Base-by-base conservation (phyloP, 2,888 invertebrate species). In the Pyrocoelia pectoralis region DNA sequence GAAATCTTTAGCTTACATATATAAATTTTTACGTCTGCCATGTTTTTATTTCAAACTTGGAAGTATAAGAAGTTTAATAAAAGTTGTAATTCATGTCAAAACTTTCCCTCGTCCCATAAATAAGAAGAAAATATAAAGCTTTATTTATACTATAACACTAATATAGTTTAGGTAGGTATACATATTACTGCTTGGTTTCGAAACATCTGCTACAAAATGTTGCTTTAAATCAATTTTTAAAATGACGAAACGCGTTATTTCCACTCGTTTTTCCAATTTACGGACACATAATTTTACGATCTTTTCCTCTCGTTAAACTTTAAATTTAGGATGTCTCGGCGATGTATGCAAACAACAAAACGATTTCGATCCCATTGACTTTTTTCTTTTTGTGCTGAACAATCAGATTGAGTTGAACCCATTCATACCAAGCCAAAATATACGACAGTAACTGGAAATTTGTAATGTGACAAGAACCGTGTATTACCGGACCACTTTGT, bases 71-170 rank as follows among this genome's bases (percentile, higher is more conserved):
- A 60, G 56, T 64, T 64, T 64, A 64, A 64, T 64, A 64, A 64
- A 64, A 64, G 64, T 64, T 64, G 64, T 64, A 60, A 60, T 64
- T 64, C 60, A 64, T 49, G 64, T 60, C 59, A 51, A 51, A 64
- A 64, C 59, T 60, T 64, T 64, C 56, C 38, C 58, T 55, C 18
- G 33, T 41, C 57, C 50, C 64, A 64, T 64, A 64, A 64, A 64
- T 64, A 64, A 64, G 49, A 52, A 41, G 59, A 60, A 24, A 58
- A 58, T 63, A 63, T 63, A 54, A 41, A 51, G 54, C 58, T 55
- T 54, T 55, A 49, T 54, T 51, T 56, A 62, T 33, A 33, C n/a
- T 18, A 46, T 46, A 24, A 3, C 6, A 50, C 48, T 58, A 57
- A 58, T 55, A 53, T 58, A 54, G 58, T 55, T 63, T 43, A 43